These are phyloP conservation scores for Enteromius fasciolatus DNA, from an alignment of 2,797 vertebrate genomes.

Conservation along the genomic window DNA sequence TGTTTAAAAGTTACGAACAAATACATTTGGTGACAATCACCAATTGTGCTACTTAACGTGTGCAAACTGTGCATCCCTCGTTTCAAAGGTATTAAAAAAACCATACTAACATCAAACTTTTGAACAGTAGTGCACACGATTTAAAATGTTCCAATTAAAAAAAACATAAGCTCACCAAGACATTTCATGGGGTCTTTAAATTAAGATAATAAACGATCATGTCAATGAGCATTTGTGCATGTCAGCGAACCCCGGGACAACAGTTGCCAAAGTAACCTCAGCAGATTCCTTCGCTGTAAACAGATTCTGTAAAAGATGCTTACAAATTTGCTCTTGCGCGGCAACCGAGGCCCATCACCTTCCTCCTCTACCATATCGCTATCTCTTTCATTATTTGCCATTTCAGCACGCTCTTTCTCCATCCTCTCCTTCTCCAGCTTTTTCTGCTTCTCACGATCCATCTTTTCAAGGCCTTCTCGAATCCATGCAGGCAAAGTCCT, in stretches of 20 bases:
- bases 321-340: constrained; percentile 99
- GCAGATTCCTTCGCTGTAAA: constrained; percentile 35
- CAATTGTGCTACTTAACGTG: background rate
- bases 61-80: background rate
- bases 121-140: background rate
- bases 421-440: constrained; percentile 93
- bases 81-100: background rate
- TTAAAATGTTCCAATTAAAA: background rate
- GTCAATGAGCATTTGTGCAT: constrained; percentile 15
- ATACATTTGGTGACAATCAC: background rate
- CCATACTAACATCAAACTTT: background rate
- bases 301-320: constrained; percentile 67
- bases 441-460: constrained; percentile 98
- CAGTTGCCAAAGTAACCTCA: constrained; percentile 35
- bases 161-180: background rate
- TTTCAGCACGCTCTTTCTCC: constrained; percentile 92
- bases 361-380: constrained; percentile 79
- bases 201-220: background rate
- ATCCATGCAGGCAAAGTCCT: constrained; percentile 98
- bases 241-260: constrained; percentile 31
- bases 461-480: constrained; percentile 97
- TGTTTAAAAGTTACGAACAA: background rate
- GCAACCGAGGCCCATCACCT: constrained; percentile 87
- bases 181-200: background rate
- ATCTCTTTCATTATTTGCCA: constrained; percentile 85